A percentile compares a stretch with the other conserved stretches of the same genome.
These are phyloP conservation scores for Trichomalopsis sarcophagae DNA, from an alignment of 1,140 invertebrate species.

Conservation along the genomic window DNA sequence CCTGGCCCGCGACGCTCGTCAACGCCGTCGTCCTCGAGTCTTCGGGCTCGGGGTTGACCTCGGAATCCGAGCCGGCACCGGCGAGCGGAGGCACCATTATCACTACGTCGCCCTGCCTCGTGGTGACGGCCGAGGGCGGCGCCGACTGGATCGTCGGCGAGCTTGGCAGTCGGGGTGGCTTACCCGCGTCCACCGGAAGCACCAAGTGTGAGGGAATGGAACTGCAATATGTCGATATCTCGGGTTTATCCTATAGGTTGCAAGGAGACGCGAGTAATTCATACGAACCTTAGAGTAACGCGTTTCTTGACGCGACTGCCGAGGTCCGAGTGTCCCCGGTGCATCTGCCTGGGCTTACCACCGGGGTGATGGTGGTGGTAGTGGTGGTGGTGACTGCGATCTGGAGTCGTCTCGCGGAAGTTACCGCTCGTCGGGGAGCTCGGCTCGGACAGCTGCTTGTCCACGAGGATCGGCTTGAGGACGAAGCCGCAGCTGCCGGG, in stretches of 20 bases:
- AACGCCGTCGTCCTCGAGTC: constrained; percentile 25
- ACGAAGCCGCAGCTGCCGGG: constrained; percentile 57
- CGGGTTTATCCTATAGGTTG: too few species aligned
- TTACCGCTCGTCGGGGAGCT: constrained; percentile 80
- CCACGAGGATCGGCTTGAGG: constrained; percentile 80
- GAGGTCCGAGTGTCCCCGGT: constrained; percentile 86
- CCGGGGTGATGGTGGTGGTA: background rate
- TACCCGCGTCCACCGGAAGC: constrained; percentile 63
- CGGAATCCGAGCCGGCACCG: constrained; percentile 61
- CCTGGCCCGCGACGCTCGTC: background rate
- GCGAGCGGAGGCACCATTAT: constrained; percentile 77
- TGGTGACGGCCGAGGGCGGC: constrained; percentile 49
- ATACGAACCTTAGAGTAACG: constrained; percentile 84
- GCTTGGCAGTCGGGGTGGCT: constrained; percentile 52
- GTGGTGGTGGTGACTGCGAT: constrained; percentile 28
- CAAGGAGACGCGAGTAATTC: too few species aligned
- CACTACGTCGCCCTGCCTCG: constrained; percentile 77
- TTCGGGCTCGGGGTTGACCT: constrained; percentile 55
- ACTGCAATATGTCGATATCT: constrained; percentile 59
- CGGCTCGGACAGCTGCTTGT: constrained; percentile 87
- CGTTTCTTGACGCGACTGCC: constrained; percentile 88
- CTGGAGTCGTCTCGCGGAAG: constrained; percentile 69
- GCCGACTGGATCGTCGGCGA: constrained; percentile 26
- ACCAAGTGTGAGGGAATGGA: constrained; percentile 76
- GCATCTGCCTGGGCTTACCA: constrained; percentile 78